phyloP scores from a whole-genome alignment of 2,113 vertebrate genomes.

The Pao palembangensis region DNA sequence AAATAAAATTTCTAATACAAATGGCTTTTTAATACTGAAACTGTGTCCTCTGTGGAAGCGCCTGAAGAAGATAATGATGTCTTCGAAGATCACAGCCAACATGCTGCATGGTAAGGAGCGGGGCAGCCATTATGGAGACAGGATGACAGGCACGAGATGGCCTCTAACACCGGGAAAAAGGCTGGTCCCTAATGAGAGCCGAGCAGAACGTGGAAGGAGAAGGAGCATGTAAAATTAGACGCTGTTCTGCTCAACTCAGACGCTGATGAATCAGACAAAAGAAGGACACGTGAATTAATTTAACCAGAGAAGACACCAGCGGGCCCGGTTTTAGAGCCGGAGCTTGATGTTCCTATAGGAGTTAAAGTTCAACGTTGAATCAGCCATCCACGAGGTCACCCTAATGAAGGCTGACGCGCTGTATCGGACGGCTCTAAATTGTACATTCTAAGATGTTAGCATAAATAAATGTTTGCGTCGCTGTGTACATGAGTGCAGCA shows the following conservation, averaged over 20 bases:
- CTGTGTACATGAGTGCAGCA: not conserved
- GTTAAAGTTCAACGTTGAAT: slow-evolving; percentile 24
- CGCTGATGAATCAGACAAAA: slow-evolving; percentile 13
- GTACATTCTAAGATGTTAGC: not conserved
- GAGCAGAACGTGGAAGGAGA: slow-evolving; percentile 4
- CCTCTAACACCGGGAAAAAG: slow-evolving; percentile 40
- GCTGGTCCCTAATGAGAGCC: slow-evolving; percentile 50
- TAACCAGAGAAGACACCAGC: slow-evolving; percentile 22
- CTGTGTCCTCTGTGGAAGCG: slow-evolving; percentile 12
- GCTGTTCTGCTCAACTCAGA: slow-evolving; percentile 23
- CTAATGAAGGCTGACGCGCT: slow-evolving; percentile 23
- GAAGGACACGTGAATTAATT: slow-evolving; percentile 24
- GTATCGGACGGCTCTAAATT: not conserved
- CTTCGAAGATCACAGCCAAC: slow-evolving; percentile 56
- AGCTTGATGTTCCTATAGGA: slow-evolving; percentile 1
- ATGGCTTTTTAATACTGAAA: slow-evolving; percentile 7
- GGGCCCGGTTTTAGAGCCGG: not conserved
- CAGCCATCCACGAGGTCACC: slow-evolving; percentile 19
- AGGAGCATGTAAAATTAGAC: slow-evolving; percentile 27
- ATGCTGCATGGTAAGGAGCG: slow-evolving; percentile 51
- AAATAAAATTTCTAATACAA: not conserved
- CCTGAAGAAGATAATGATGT: slow-evolving; percentile 50
- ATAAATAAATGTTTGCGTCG: slow-evolving; percentile 9
- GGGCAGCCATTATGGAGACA: slow-evolving; percentile 46
- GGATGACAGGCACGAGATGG: slow-evolving; percentile 42